Evolutionary conservation across 2,113 vertebrate species (phyloP).

Genomic region (Rhinichthys klamathensis): DNA sequence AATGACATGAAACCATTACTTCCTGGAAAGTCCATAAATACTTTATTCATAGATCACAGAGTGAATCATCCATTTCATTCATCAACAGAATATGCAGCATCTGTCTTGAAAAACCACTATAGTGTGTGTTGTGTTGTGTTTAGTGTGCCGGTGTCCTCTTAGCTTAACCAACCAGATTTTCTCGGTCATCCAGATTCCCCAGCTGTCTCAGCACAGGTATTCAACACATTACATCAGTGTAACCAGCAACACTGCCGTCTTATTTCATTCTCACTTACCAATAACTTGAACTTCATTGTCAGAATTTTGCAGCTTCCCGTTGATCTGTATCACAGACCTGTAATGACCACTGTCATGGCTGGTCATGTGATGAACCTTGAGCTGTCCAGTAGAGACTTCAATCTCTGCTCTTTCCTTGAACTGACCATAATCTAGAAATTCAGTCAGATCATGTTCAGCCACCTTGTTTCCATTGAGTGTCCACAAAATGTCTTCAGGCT

Average conservation of each 20-base stretch:
- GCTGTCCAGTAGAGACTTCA: neutral
- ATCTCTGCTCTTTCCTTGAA: neutral
- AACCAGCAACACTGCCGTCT: neutral
- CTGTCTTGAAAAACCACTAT: neutral
- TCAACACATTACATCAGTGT: neutral
- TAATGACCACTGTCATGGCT: neutral
- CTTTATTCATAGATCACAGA: neutral
- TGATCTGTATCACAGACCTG: neutral
- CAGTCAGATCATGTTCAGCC: neutral
- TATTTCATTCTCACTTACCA: slow-evolving; percentile 21
- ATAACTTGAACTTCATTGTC: neutral
- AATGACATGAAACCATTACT: neutral
- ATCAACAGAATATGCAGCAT: neutral
- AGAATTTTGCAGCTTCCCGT: neutral
- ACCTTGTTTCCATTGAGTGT: neutral
- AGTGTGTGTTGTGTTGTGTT: neutral
- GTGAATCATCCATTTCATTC: neutral
- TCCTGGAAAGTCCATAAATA: neutral
- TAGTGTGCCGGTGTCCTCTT: neutral
- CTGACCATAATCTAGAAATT: neutral
- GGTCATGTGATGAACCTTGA: neutral
- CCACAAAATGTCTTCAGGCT: neutral
- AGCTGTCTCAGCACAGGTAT: neutral
- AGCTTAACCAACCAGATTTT: neutral
- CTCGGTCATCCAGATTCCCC: neutral